These are phyloP conservation scores for Saguinus imperator DNA, from an alignment of 2,113 vertebrate species.

Conservation along the genomic window DNA sequence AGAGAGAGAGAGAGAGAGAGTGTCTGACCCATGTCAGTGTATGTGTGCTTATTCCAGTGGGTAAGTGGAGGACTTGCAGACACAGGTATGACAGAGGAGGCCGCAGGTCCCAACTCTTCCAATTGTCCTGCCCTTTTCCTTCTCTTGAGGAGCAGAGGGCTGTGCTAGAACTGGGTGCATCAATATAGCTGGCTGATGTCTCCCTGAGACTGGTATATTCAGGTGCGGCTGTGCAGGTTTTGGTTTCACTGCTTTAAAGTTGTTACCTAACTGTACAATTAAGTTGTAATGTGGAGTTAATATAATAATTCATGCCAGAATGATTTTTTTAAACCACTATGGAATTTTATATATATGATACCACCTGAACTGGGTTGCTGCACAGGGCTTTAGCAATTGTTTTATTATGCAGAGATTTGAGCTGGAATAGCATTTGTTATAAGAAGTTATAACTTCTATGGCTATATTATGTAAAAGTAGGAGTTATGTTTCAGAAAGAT, in stretches of 20 bases:
- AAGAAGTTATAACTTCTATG: background rate
- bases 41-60: background rate
- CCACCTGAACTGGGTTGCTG: background rate
- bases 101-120: background rate
- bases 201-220: background rate
- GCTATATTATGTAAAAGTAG: background rate
- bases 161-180: accelerated
- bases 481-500: background rate
- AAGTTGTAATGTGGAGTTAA: background rate
- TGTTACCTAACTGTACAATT: background rate
- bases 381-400: background rate
- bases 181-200: background rate
- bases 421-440: background rate
- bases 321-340: background rate
- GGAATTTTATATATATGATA: background rate
- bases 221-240: background rate
- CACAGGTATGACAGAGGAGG: background rate
- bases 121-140: background rate
- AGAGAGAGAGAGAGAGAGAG: too few relatives aligned
- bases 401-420: constrained; percentile 8
- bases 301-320: background rate
- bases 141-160: background rate
- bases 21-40: accelerated
- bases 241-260: background rate
- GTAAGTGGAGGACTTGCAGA: background rate